Evolutionary conservation across 1,140 invertebrate species (phyloP).

Genomic region (Conus ventricosus): DNA sequence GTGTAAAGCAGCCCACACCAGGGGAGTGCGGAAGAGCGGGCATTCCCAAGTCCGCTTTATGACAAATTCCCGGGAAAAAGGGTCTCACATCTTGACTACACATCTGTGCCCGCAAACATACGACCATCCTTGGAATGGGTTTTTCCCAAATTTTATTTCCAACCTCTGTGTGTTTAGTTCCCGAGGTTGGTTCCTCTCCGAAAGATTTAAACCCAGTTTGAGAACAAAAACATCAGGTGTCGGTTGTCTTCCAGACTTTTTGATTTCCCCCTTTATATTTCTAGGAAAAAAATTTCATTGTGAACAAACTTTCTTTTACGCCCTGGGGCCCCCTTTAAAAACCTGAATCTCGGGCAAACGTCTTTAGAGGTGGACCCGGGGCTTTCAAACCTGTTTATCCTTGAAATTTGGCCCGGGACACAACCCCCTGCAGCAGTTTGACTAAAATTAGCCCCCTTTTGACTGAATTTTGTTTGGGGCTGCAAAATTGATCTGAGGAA

Average conservation of each 20-base stretch:
- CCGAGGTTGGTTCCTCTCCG: slow-evolving; percentile 5
- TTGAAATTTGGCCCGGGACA: neutral
- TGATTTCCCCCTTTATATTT: neutral
- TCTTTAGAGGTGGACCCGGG: slow-evolving; percentile 10
- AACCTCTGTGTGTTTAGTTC: slow-evolving; percentile 17
- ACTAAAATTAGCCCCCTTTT: neutral
- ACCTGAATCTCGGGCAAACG: neutral
- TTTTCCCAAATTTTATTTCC: slow-evolving; percentile 5
- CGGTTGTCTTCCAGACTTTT: slow-evolving; percentile 13
- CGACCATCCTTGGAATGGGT: neutral
- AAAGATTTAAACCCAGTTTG: neutral
- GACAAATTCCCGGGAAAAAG: neutral
- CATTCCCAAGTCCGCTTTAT: neutral
- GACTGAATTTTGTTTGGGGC: no score
- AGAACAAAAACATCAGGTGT: slow-evolving; percentile 21
- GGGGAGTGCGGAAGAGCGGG: neutral
- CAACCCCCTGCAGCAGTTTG: slow-evolving; percentile 28
- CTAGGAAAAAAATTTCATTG: slow-evolving; percentile 17
- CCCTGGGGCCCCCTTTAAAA: neutral
- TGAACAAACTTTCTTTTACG: slow-evolving; percentile 20
- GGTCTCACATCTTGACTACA: neutral
- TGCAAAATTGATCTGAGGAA: neutral
- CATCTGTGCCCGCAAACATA: neutral
- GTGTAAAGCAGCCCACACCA: neutral
- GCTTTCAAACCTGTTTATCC: neutral